phyloP scores from a whole-genome alignment of 2,113 vertebrate genomes.

The Hypocryptadius cinnamomeus region DNA sequence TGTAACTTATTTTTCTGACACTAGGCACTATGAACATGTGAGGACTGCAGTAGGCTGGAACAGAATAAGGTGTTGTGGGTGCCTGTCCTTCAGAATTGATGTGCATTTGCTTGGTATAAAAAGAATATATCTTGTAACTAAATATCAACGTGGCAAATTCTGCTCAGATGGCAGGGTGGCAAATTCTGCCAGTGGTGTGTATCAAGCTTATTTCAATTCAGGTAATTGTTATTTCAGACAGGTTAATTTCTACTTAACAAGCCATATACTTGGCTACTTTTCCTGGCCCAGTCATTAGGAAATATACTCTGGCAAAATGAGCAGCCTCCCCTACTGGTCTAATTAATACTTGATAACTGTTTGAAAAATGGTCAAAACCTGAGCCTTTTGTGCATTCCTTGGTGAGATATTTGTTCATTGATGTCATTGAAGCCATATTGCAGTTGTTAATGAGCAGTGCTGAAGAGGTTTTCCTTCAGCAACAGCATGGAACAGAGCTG shows the following conservation, averaged over 20 bases:
- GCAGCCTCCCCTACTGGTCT: not conserved
- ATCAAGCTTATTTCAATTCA: not conserved
- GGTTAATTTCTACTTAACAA: not conserved
- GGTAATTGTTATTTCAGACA: not conserved
- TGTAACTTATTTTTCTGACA: not conserved
- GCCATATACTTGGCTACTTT: not conserved
- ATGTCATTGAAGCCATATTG: not conserved
- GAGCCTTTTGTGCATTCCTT: not conserved
- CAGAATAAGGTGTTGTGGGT: not conserved
- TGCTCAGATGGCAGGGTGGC: not conserved
- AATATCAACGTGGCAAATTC: not conserved
- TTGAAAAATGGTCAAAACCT: not conserved
- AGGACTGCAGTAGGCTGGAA: not conserved
- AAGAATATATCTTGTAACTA: not conserved
- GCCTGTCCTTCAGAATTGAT: not conserved
- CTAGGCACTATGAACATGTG: not conserved
- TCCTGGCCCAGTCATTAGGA: not conserved
- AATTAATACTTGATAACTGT: not conserved
- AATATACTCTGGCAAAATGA: not conserved
- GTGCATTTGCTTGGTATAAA: not conserved
- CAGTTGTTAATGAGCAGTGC: not conserved
- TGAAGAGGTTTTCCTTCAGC: not conserved
- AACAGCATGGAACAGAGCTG: not conserved
- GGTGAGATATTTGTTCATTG: not conserved
- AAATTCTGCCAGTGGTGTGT: not conserved